These are phyloP conservation scores for Himalopsyche anomala DNA, from an alignment of 2,888 invertebrate genomes.

Conservation along the genomic window DNA sequence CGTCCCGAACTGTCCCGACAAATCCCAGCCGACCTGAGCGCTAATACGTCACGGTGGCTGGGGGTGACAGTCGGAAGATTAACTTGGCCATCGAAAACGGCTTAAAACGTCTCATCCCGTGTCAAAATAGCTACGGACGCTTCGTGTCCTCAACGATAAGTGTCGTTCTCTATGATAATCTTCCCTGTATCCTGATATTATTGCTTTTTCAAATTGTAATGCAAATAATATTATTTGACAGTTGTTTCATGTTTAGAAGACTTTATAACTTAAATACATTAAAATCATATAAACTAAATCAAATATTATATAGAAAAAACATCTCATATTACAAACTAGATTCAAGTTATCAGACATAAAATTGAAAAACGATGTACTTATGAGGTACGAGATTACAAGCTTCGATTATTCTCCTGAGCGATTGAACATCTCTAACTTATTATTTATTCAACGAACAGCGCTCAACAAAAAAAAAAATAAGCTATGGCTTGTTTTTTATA, in stretches of 20 bases:
- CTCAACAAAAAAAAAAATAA: no score
- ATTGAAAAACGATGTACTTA: no score
- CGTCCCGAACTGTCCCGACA: constrained; percentile 31
- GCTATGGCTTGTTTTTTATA: no score
- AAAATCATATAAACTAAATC: no score
- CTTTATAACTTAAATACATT: not conserved
- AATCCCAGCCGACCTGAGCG: constrained; percentile 44
- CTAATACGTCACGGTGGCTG: constrained; percentile 53
- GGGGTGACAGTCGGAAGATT: constrained; percentile 52
- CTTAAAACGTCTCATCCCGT: constrained; percentile 48
- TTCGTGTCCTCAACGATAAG: constrained; percentile 3
- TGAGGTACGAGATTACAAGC: no score
- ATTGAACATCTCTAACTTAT: no score
- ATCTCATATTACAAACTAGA: no score
- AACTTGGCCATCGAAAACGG: constrained; percentile 53
- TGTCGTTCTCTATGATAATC: constrained; percentile 34
- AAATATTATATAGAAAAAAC: no score
- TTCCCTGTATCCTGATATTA: not conserved
- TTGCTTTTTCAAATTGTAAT: constrained; percentile 1
- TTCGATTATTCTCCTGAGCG: no score
- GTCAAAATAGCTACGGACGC: constrained; percentile 33
- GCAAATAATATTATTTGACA: constrained; percentile 11
- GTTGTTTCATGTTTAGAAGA: not conserved
- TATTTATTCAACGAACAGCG: no score
- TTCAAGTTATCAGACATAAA: no score